Evolutionary conservation across 2,113 vertebrate genomes (phyloP).

Genomic region (Lepus americanus): DNA sequence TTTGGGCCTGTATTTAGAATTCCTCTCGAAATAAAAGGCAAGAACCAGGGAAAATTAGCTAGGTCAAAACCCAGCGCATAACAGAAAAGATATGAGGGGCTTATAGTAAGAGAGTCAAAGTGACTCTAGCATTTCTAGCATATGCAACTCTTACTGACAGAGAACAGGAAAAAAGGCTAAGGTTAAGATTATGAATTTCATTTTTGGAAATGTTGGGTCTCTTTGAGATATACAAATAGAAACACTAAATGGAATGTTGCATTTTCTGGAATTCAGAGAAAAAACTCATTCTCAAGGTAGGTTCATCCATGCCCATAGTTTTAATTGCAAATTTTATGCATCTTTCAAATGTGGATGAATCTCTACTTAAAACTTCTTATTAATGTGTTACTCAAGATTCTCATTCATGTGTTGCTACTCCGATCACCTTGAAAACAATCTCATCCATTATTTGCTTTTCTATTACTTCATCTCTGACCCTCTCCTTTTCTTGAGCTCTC

Average conservation of each 20-base stretch:
- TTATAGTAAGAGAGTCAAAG: neutral
- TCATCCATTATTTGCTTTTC: too few species aligned
- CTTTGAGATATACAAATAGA: neutral
- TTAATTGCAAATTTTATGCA: too few species aligned
- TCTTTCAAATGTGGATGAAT: too few species aligned
- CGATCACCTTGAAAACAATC: accelerated
- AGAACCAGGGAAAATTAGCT: too few species aligned
- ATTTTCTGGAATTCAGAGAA: neutral
- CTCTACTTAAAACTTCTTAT: too few species aligned
- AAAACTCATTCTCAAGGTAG: too few species aligned
- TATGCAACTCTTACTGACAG: neutral
- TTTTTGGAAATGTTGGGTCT: neutral
- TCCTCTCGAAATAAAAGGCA: too few species aligned
- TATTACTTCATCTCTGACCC: neutral
- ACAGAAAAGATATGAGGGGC: neutral
- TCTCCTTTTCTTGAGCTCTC: neutral
- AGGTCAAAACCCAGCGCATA: neutral
- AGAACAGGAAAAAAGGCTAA: neutral
- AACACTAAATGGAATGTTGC: neutral
- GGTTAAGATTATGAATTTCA: neutral
- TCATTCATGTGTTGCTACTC: neutral
- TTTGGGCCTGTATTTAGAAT: too few species aligned
- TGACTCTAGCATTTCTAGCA: neutral
- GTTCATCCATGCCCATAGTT: too few species aligned
- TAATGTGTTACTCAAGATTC: neutral